A percentile compares a stretch with the other conserved stretches of the same genome.
Evolutionary conservation across 92 coral and sea anemone species (phyloP).

Genomic region (Epizoanthus illoricatus): DNA sequence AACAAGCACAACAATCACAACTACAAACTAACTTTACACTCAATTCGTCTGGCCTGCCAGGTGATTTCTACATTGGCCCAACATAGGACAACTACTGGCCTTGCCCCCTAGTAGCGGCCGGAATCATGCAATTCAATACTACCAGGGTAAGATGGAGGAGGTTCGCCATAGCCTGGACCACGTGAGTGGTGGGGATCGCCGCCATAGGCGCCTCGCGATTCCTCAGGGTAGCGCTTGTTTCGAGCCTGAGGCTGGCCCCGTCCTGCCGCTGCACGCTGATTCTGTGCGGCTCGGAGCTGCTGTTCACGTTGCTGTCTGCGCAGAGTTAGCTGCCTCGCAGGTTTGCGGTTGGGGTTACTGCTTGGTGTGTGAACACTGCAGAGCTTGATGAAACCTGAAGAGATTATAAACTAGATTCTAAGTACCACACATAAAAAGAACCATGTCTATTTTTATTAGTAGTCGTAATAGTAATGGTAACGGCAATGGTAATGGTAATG

Average conservation of each 20-base stretch:
- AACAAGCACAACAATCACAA: too few species aligned
- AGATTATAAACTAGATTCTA: not conserved
- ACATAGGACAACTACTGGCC: not conserved
- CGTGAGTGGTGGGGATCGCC: conserved; percentile 28
- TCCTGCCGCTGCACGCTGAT: conserved; percentile 13
- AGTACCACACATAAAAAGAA: not conserved
- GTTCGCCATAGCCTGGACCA: conserved; percentile 23
- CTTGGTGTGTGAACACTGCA: conserved; percentile 99
- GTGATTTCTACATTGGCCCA: not conserved
- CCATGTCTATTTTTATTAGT: too few species aligned
- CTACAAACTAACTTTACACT: not conserved
- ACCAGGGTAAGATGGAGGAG: conserved; percentile 47
- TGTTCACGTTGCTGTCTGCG: conserved; percentile 68
- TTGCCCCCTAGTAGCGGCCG: conserved; percentile 5
- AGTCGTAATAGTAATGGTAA: too few species aligned
- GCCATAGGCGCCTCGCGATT: not conserved
- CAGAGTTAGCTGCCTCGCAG: conserved; percentile 85
- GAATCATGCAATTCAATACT: not conserved
- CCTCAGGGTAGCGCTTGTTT: not conserved
- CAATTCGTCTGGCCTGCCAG: conserved; percentile 33
- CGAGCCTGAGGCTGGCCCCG: not conserved
- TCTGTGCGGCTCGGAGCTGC: conserved; percentile 39
- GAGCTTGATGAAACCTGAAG: conserved; percentile 80
- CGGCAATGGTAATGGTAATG: too few species aligned
- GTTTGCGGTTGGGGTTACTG: conserved; percentile 93